Conservation (phyloP, 2,888 invertebrate species). For the Spilosoma lubricipeda region DNA sequence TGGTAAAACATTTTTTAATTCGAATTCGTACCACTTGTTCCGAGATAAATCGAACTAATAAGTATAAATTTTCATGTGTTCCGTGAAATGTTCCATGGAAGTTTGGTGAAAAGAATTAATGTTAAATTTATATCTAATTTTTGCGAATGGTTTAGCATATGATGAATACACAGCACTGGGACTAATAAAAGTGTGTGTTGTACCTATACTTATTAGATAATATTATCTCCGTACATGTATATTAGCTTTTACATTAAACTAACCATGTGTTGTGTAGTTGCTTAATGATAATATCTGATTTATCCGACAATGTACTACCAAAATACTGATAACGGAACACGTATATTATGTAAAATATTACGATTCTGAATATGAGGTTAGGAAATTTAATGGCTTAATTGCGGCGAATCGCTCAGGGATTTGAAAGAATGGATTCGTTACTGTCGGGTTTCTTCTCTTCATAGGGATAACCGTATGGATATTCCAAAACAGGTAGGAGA, state of each 20-base stretch:
- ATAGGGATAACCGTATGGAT: too few species aligned
- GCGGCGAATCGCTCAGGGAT: background rate
- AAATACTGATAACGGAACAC: conserved; percentile 1
- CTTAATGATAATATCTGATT: conserved; percentile 6
- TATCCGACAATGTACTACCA: conserved; percentile 8
- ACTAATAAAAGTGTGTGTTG: background rate
- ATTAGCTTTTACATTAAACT: conserved; percentile 7
- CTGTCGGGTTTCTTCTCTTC: too few species aligned
- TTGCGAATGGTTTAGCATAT: background rate
- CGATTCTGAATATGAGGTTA: background rate
- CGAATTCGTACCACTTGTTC: too few species aligned
- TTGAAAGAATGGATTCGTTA: too few species aligned
- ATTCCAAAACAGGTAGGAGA: too few species aligned
- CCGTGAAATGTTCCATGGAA: too few species aligned
- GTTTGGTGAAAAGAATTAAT: background rate
- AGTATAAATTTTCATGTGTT: too few species aligned
- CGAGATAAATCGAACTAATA: too few species aligned
- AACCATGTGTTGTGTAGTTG: conserved; percentile 1
- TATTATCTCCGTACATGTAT: background rate
- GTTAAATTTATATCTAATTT: background rate
- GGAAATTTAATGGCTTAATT: background rate
- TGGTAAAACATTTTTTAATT: too few species aligned
- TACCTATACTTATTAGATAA: background rate
- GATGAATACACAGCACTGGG: background rate
- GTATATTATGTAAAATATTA: background rate